phyloP scores from a whole-genome alignment of 2,113 vertebrate species.

The Nothobranchius kuhntae region DNA sequence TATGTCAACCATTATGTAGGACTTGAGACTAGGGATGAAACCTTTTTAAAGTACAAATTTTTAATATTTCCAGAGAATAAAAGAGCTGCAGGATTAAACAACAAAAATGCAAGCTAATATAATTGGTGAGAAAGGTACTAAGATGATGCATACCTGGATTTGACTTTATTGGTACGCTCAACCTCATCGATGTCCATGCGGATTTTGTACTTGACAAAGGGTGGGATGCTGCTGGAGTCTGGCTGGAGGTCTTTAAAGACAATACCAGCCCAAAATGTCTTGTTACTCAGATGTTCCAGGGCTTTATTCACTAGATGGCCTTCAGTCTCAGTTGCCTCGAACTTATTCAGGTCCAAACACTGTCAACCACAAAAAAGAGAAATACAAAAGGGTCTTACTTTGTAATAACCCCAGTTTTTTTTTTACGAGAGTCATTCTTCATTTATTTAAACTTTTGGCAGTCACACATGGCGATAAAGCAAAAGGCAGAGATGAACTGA shows the following conservation, averaged over 20 bases:
- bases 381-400: not conserved
- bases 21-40: no score
- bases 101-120: not conserved
- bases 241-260: conserved; percentile 85
- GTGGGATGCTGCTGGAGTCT: conserved; percentile 75
- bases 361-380: conserved; percentile 63
- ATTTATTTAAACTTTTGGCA: conserved; percentile 11
- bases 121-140: no score
- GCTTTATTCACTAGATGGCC: conserved; percentile 83
- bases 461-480: conserved; percentile 8
- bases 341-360: conserved; percentile 95
- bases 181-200: conserved; percentile 95
- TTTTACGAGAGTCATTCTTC: not conserved
- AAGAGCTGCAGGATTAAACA: not conserved
- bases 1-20: no score
- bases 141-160: conserved; percentile 79
- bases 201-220: conserved; percentile 92
- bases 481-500: conserved; percentile 7
- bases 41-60: no score
- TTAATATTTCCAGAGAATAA: not conserved
- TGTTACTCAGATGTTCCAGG: conserved; percentile 85
- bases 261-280: conserved; percentile 90
- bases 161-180: conserved; percentile 87
- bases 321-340: conserved; percentile 86
- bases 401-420: not conserved